Evolutionary conservation across 2,888 invertebrate genomes (phyloP).

Genomic region (Xanthia togata): DNA sequence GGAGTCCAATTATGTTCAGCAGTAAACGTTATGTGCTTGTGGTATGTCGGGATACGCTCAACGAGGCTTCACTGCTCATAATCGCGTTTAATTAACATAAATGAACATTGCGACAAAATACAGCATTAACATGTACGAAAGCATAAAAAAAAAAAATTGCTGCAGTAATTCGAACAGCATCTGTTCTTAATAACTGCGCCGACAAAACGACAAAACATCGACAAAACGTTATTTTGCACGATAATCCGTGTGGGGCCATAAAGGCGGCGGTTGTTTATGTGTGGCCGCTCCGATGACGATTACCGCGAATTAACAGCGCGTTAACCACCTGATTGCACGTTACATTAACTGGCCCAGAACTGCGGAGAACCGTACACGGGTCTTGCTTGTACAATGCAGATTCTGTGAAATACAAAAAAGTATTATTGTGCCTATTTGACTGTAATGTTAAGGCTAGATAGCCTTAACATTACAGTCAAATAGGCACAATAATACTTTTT

Average conservation of each 20-base stretch:
- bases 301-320: conserved; percentile 61
- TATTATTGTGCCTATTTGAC: neutral
- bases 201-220: conserved; percentile 67
- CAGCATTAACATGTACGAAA: conserved; percentile 38
- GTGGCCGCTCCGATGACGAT: conserved; percentile 43
- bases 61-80: neutral
- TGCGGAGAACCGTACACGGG: neutral
- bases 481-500: no score
- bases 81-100: conserved; percentile 40
- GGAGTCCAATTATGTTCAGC: neutral
- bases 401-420: neutral
- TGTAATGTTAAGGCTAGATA: neutral
- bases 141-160: conserved; percentile 42
- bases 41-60: neutral
- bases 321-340: conserved; percentile 61
- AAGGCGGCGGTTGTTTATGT: conserved; percentile 42
- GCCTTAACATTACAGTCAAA: no score
- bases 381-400: conserved; percentile 5
- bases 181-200: conserved; percentile 59
- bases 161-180: conserved; percentile 47
- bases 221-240: conserved; percentile 68
- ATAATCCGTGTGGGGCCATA: conserved; percentile 63
- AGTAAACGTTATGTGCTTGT: conserved; percentile 19
- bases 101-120: conserved; percentile 40
- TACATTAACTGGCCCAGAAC: conserved; percentile 40